Evolutionary conservation across 2,113 vertebrate species (phyloP).

Genomic region (Eurypyga helias): DNA sequence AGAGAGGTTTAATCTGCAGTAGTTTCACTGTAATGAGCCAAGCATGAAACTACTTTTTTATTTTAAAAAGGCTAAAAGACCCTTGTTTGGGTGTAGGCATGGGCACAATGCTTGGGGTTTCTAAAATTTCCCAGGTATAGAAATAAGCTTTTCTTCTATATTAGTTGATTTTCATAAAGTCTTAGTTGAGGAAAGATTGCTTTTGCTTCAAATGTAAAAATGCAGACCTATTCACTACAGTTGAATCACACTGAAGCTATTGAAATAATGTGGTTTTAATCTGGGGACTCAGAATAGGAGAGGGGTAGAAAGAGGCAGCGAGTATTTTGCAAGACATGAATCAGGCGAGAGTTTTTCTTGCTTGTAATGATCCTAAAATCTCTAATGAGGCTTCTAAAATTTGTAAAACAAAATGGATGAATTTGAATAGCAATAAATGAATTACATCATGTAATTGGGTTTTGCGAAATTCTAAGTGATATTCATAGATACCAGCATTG

Average conservation of each 20-base stretch:
- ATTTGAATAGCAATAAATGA: background rate
- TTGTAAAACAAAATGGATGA: background rate
- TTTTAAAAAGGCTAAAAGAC: conserved; percentile 1
- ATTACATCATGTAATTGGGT: background rate
- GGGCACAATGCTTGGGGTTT: background rate
- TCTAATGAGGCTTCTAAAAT: background rate
- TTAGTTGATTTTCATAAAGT: background rate
- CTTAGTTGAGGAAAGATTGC: conserved; percentile 9
- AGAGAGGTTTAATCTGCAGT: conserved; percentile 65
- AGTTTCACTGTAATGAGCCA: conserved; percentile 53
- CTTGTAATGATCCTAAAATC: background rate
- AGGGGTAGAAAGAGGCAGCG: background rate
- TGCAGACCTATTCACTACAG: background rate
- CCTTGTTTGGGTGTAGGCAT: background rate
- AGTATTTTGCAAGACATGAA: conserved; percentile 10
- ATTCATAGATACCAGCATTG: conserved; percentile 7
- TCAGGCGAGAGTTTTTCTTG: background rate
- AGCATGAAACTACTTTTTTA: conserved; percentile 46
- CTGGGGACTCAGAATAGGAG: background rate
- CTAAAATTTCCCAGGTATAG: background rate
- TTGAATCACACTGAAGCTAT: background rate
- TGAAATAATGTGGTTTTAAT: background rate
- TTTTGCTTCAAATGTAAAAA: conserved; percentile 38
- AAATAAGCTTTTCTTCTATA: conserved; percentile 13
- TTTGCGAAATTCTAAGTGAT: conserved; percentile 7